These are phyloP conservation scores for Halictus ligatus DNA, from an alignment of 2,888 invertebrate genomes.

Conservation along the genomic window DNA sequence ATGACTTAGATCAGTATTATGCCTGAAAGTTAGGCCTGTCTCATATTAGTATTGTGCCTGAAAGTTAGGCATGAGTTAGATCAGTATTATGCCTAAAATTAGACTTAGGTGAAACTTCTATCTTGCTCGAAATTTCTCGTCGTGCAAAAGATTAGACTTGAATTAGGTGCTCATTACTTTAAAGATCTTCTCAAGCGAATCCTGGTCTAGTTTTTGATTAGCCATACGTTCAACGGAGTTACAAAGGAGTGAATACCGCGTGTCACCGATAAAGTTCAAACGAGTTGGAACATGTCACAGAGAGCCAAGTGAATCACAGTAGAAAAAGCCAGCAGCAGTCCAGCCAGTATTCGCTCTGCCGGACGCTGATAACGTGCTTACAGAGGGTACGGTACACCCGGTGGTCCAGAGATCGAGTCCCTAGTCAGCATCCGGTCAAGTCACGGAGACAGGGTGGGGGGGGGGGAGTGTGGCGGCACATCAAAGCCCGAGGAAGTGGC, in stretches of 20 bases:
- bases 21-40: no score
- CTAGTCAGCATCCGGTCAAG: conserved; percentile 5
- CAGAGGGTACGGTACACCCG: not conserved
- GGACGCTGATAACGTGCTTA: not conserved
- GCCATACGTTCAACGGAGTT: not conserved
- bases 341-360: not conserved
- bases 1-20: no score
- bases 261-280: not conserved
- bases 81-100: not conserved
- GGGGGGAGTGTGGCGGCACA: not conserved
- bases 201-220: not conserved
- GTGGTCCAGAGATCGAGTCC: not conserved
- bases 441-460: not conserved
- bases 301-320: not conserved
- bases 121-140: not conserved
- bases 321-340: not conserved
- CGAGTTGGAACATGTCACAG: not conserved
- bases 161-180: not conserved
- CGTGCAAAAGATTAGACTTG: not conserved
- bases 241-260: not conserved
- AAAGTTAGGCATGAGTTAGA: no score
- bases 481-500: conserved; percentile 8
- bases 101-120: not conserved
- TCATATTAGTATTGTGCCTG: no score
- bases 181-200: not conserved